Evolutionary conservation across 1,140 invertebrate species (phyloP).

Genomic region (Panagrolaimus sp.): DNA sequence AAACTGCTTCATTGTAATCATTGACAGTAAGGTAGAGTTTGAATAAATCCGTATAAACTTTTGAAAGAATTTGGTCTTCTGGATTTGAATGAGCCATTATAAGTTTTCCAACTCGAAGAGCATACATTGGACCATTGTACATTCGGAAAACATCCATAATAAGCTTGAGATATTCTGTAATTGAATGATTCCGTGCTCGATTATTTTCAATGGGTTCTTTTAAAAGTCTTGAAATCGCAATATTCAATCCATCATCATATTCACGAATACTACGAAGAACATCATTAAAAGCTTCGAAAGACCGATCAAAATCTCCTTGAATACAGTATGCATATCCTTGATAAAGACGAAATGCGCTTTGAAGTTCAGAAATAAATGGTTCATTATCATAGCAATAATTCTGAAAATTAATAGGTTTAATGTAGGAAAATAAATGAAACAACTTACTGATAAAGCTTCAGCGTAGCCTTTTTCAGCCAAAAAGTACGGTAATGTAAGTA

Average conservation of each 20-base stretch:
- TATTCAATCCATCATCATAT: neutral
- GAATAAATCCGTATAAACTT: constrained; percentile 6
- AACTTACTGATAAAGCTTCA: neutral
- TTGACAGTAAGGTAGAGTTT: neutral
- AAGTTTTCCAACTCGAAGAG: neutral
- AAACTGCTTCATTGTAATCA: neutral
- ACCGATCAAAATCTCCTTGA: neutral
- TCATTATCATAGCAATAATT: neutral
- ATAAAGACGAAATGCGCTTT: neutral
- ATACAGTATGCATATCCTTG: neutral
- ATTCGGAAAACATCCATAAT: neutral
- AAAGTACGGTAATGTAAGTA: neutral
- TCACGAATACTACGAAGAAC: neutral
- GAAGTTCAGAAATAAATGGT: constrained; percentile 10
- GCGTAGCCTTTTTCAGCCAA: constrained; percentile 6
- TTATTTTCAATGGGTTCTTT: neutral
- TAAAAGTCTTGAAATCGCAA: neutral
- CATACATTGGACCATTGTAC: neutral
- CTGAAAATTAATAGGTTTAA: neutral
- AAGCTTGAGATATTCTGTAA: neutral
- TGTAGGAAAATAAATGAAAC: neutral
- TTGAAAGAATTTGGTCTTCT: neutral
- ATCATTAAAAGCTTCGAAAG: neutral
- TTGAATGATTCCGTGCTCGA: neutral
- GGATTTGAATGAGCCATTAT: neutral